These are phyloP conservation scores for Leptinotarsa peninsularis DNA, from an alignment of 2,888 invertebrate genomes.

Conservation along the genomic window DNA sequence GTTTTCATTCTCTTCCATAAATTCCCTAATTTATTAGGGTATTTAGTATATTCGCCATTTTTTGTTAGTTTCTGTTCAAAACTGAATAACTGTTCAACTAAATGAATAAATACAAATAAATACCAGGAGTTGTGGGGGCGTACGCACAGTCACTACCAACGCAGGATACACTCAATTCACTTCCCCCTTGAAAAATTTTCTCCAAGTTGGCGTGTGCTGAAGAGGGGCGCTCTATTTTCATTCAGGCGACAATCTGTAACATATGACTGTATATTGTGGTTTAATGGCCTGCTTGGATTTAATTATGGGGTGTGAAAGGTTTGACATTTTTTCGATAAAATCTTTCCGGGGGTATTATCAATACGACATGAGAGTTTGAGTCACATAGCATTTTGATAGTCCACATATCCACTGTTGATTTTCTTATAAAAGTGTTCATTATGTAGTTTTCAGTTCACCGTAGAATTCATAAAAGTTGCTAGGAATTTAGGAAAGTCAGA, in stretches of 20 bases:
- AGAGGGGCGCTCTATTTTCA: slow-evolving; percentile 25
- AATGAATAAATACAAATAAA: too few species aligned
- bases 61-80: too few species aligned
- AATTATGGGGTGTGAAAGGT: slow-evolving; percentile 50
- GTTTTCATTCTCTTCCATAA: too few species aligned
- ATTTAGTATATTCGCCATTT: too few species aligned
- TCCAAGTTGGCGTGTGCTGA: slow-evolving; percentile 6
- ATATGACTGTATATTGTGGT: slow-evolving; percentile 51
- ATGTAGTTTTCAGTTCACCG: too few species aligned
- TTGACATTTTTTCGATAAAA: slow-evolving; percentile 47
- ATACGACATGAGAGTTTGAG: not conserved
- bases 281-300: slow-evolving; percentile 51
- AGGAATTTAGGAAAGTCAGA: too few species aligned
- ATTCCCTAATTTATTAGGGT: too few species aligned
- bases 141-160: slow-evolving; percentile 20
- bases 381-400: not conserved
- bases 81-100: too few species aligned
- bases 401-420: too few species aligned
- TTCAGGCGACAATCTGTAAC: slow-evolving; percentile 48
- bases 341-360: slow-evolving; percentile 29
- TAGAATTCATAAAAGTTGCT: too few species aligned
- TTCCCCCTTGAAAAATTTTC: slow-evolving; percentile 19
- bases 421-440: too few species aligned
- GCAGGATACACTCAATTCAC: slow-evolving; percentile 6
- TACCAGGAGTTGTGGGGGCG: not conserved